Evolutionary conservation across 1,140 invertebrate species (phyloP).

Genomic region (Formica exsecta): DNA sequence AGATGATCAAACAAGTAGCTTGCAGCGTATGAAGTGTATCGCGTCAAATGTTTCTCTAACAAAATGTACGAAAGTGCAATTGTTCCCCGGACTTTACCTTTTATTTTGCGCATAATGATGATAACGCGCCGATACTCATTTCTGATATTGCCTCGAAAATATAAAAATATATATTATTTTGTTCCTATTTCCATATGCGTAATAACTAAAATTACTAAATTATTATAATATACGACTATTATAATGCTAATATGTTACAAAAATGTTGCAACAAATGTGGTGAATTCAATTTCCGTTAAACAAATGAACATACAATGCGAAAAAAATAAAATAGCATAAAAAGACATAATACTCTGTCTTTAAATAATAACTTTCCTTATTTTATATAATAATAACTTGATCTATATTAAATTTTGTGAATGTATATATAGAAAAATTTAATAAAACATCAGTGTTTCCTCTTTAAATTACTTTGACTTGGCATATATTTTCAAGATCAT

Average conservation of each 20-base stretch:
- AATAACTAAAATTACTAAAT: background rate
- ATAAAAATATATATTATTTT: background rate
- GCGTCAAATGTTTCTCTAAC: background rate
- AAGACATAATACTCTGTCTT: too few species aligned
- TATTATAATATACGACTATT: background rate
- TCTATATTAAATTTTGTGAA: too few species aligned
- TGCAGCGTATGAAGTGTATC: background rate
- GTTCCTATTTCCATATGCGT: background rate
- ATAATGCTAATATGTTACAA: background rate
- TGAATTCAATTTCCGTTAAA: too few species aligned
- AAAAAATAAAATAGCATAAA: too few species aligned
- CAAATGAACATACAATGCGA: too few species aligned
- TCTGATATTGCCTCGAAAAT: background rate
- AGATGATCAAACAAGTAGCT: slow-evolving; percentile 2
- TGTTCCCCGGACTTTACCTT: background rate
- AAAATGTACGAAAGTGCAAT: slow-evolving; percentile 24
- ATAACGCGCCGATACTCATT: background rate
- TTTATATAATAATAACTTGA: too few species aligned
- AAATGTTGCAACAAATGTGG: too few species aligned
- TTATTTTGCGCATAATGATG: background rate
- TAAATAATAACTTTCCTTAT: too few species aligned
- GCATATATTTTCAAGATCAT: too few species aligned
- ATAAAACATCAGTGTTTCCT: too few species aligned
- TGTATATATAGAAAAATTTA: too few species aligned
- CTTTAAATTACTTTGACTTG: too few species aligned